A percentile compares a stretch with the other conserved stretches of the same genome.
These are phyloP conservation scores for Temnopleurus reevesii DNA, from an alignment of 53 echinoderm and acorn worm genomes.

Conservation along the genomic window DNA sequence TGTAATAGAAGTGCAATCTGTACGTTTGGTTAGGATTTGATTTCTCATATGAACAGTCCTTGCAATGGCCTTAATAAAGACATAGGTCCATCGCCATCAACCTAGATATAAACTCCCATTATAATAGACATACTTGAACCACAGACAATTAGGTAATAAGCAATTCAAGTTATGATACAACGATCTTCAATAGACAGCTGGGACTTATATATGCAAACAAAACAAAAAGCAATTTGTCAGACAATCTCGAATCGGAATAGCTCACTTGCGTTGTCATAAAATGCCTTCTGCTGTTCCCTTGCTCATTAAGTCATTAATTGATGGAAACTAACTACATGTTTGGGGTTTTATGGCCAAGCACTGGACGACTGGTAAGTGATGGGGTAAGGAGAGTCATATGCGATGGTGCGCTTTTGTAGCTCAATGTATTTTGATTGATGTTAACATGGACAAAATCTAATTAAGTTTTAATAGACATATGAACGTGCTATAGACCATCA, in stretches of 20 bases:
- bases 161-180: neutral
- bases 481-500: neutral
- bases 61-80: no score
- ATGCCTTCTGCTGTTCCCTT: neutral
- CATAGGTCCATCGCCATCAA: neutral
- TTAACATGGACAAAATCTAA: neutral
- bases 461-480: neutral
- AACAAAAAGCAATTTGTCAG: neutral
- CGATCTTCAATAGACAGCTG: neutral
- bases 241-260: neutral
- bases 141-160: neutral
- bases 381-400: conserved; percentile 9
- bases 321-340: conserved; percentile 7
- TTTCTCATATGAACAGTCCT: no score
- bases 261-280: neutral
- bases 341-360: neutral
- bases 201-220: neutral
- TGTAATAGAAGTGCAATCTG: no score
- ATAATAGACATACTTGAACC: neutral
- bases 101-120: neutral
- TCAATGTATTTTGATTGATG: conserved; percentile 13
- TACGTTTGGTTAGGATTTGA: no score
- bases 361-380: conserved; percentile 2
- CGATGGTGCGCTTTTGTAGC: neutral
- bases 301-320: conserved; percentile 48